Conservation (phyloP, 2,113 vertebrate genomes). For the Anguilla japonica region DNA sequence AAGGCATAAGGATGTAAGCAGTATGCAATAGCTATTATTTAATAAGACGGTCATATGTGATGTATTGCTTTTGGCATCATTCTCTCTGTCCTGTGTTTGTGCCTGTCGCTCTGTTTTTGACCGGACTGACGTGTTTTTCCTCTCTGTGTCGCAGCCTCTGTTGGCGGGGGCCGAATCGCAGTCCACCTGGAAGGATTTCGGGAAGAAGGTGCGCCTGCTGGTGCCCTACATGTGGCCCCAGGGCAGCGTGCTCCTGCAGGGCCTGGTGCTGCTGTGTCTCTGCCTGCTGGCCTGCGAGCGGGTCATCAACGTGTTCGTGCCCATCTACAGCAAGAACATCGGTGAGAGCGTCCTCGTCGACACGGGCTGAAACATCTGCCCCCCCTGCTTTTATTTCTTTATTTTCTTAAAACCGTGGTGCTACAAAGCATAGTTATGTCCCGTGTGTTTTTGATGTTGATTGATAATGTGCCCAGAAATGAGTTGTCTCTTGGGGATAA, state of each 20-base stretch:
- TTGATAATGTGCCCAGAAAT: no score
- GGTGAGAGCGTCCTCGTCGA: constrained; percentile 67
- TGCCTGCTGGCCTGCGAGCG: constrained; percentile 81
- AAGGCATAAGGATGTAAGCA: no score
- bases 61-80: no score
- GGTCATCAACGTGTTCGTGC: constrained; percentile 88
- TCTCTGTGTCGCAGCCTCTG: constrained; percentile 59
- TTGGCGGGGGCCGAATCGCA: constrained; percentile 48
- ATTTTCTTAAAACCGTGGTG: no score
- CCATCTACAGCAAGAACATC: constrained; percentile 89
- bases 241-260: constrained; percentile 77
- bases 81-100: background rate
- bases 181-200: constrained; percentile 86
- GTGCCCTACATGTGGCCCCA: constrained; percentile 89
- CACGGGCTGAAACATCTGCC: background rate
- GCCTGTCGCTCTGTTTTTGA: background rate
- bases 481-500: no score
- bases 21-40: no score
- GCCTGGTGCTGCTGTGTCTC: constrained; percentile 85
- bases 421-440: no score
- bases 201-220: constrained; percentile 79
- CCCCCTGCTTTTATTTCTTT: background rate
- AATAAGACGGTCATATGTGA: no score
- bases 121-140: background rate
- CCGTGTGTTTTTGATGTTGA: no score